These are phyloP conservation scores for Dynastes maya DNA, from an alignment of 2,888 invertebrate species.

Conservation along the genomic window DNA sequence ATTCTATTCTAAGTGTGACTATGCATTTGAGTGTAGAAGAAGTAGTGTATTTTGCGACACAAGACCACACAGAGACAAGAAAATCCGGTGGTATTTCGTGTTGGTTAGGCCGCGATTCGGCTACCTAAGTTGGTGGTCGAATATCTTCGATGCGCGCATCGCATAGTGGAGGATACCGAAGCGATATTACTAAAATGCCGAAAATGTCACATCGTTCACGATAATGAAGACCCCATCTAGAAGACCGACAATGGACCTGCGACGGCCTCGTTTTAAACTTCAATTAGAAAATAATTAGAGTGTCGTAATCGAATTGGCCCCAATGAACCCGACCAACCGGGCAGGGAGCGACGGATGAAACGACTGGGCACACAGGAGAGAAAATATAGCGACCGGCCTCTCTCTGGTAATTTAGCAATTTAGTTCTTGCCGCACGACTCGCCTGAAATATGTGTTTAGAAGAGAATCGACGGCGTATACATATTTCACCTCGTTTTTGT, in stretches of 20 bases:
- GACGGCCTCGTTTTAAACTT: conserved; percentile 54
- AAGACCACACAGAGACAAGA: conserved; percentile 44
- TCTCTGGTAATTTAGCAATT: conserved; percentile 66
- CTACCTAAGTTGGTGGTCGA: conserved; percentile 54
- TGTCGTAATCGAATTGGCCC: conserved; percentile 64
- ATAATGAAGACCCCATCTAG: conserved; percentile 44
- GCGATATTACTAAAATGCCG: conserved; percentile 56
- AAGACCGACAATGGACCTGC: conserved; percentile 41
- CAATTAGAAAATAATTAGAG: conserved; percentile 65
- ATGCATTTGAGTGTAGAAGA: conserved; percentile 6
- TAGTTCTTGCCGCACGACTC: conserved; percentile 61
- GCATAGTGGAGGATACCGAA: conserved; percentile 44
- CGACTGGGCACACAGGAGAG: neutral
- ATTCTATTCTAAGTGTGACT: neutral
- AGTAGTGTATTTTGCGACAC: conserved; percentile 29
- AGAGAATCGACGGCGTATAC: conserved; percentile 25
- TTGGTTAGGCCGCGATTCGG: conserved; percentile 49
- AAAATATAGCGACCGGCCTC: conserved; percentile 55
- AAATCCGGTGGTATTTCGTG: conserved; percentile 48
- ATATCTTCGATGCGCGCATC: conserved; percentile 49
- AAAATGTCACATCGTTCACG: conserved; percentile 54
- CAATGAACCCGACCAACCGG: conserved; percentile 53
- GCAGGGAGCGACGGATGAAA: neutral
- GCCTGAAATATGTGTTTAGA: conserved; percentile 43
- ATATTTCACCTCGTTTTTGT: conserved; percentile 36